Evolutionary conservation across 2,797 vertebrate genomes (phyloP).

Genomic region (Perodicticus potto): DNA sequence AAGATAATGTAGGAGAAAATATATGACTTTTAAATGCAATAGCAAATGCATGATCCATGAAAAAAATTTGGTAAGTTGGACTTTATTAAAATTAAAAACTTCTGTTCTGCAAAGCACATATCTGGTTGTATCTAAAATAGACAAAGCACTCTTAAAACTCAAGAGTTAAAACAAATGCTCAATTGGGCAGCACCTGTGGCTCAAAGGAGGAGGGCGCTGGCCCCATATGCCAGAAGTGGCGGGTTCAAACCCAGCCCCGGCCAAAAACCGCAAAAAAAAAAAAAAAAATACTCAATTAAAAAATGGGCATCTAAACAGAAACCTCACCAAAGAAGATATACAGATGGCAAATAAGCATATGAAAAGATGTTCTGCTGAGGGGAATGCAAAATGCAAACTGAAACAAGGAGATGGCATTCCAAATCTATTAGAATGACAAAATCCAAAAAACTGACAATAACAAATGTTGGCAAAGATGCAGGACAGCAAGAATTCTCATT

Average conservation of each 20-base stretch:
- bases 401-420: not conserved
- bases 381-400: not conserved
- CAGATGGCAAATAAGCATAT: not conserved
- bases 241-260: too few species aligned
- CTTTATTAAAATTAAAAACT: constrained; percentile 19
- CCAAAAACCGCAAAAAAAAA: too few species aligned
- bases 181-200: not conserved
- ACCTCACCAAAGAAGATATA: not conserved
- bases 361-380: not conserved
- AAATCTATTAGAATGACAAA: not conserved
- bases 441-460: not conserved
- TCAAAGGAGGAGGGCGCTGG: too few species aligned
- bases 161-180: not conserved
- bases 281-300: not conserved
- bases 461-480: not conserved
- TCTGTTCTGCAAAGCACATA: not conserved
- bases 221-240: too few species aligned
- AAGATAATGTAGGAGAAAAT: not conserved
- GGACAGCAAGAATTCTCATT: not conserved
- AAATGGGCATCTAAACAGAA: constrained; percentile 10
- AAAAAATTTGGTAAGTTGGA: not conserved
- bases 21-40: not conserved
- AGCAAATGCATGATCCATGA: not conserved
- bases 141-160: not conserved
- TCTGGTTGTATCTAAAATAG: not conserved